phyloP scores from a whole-genome alignment of 1,140 invertebrate genomes.

The Macrobrachium nipponense region DNA sequence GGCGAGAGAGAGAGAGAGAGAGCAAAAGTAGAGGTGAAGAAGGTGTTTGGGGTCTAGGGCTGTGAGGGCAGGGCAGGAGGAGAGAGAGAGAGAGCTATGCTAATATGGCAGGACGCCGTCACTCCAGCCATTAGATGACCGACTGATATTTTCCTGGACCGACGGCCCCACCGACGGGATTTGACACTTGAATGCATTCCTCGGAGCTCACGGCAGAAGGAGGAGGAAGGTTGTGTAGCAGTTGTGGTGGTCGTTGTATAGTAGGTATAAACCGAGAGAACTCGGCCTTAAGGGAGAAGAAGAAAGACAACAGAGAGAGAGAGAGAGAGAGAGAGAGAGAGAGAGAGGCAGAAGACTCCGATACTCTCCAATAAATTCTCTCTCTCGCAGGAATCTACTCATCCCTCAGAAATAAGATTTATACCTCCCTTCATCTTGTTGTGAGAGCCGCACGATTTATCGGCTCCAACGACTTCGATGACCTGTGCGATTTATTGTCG shows the following conservation, averaged over 20 bases:
- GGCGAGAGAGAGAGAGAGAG: slow-evolving; percentile 5
- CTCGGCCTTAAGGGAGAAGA: slow-evolving; percentile 1
- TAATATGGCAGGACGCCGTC: slow-evolving; percentile 51
- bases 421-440: too few relatives aligned
- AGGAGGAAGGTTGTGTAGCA: background rate
- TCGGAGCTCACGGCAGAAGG: background rate
- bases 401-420: too few relatives aligned
- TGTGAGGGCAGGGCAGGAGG: slow-evolving; percentile 11
- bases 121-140: slow-evolving; percentile 35
- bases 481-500: too few relatives aligned
- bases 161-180: slow-evolving; percentile 35
- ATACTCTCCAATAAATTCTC: too few relatives aligned
- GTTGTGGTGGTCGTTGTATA: background rate
- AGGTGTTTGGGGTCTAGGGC: background rate
- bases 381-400: too few relatives aligned
- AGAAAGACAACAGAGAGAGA: too few relatives aligned
- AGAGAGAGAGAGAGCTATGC: slow-evolving; percentile 40
- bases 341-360: too few relatives aligned
- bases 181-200: slow-evolving; percentile 51
- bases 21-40: background rate
- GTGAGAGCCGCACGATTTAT: too few relatives aligned
- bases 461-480: too few relatives aligned
- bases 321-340: too few relatives aligned
- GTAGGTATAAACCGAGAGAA: background rate
- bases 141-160: slow-evolving; percentile 30